Base-by-base conservation (phyloP, 2,888 invertebrate genomes). In the Kryphioiulus occultus region DNA sequence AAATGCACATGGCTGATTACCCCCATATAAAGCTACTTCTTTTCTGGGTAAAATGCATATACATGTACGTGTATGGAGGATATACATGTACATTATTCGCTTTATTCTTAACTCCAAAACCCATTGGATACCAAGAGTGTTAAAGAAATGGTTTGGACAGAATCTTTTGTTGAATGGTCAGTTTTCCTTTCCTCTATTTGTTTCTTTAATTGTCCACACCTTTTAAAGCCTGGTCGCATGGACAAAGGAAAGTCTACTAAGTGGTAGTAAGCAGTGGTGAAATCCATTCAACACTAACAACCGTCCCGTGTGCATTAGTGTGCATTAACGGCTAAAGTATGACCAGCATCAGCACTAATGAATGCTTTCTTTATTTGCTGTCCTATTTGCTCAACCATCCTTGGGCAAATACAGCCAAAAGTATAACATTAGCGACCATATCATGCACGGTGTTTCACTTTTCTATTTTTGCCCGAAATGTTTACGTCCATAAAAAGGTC, bases 301-400 rank as follows among this genome's bases (percentile, higher is more conserved):
- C 78, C 78, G 78, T 78, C 78, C 78, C 78, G 78, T 78, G 78
- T 78, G 78, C 78, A 78, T 78, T 78, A 78, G 78, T 78, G 78
- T 78, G 78, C 78, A 78, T 78, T 78, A 78, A 78, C 78, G 26
- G 78, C 78, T 78, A 78, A 30, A 78, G 78, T 30, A 78, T 26
- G 78, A 30, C 78, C 26, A 78, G 78, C 78, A 78, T 26, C 78
- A 78, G 78, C 30, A 30, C 22, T 78, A 78, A 78, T 78, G 78
- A 78, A 78, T 2, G 78, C 78, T 78, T 78, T 78, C 30, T 30
- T 78, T 78, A 78, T 78, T 78, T 78, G 10, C 26, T 30, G 78
- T 78, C 78, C 78, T 78, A 78, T 78, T 78, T 78, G 78, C 30
- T 78, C 78, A 78, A 78, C 78, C 30, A 30, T 30, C 78, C 30